Conservation (phyloP, 92 coral and sea anemone species). For the Siderastrea siderea region DNA sequence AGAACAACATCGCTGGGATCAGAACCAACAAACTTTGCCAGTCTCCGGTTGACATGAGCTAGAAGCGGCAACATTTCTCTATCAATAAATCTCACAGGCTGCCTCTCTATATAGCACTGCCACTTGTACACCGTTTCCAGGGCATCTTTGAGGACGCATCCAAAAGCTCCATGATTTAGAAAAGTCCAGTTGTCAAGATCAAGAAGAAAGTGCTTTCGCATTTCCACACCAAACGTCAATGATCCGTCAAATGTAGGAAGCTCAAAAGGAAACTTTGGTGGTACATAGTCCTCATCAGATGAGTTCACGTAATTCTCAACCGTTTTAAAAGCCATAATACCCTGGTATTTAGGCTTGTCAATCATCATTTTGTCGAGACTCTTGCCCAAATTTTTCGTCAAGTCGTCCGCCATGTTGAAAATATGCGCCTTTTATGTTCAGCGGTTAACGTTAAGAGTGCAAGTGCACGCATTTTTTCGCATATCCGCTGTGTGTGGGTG, state of each 20-base stretch:
- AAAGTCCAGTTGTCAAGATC: constrained; percentile 75
- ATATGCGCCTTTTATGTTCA: not conserved
- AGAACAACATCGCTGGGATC: constrained; percentile 76
- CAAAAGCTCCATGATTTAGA: constrained; percentile 83
- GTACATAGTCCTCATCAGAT: constrained; percentile 55
- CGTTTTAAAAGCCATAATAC: constrained; percentile 63
- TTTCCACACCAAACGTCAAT: constrained; percentile 50
- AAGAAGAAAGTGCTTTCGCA: constrained; percentile 61
- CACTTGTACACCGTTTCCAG: constrained; percentile 66
- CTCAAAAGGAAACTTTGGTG: constrained; percentile 66
- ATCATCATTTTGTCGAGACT: constrained; percentile 13
- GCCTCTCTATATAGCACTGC: constrained; percentile 69
- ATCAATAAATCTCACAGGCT: constrained; percentile 73
- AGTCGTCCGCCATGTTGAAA: constrained; percentile 61
- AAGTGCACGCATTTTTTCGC: not conserved
- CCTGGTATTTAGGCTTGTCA: constrained; percentile 29
- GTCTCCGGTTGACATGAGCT: constrained; percentile 66
- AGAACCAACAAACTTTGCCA: constrained; percentile 77
- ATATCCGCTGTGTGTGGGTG: constrained; percentile 2
- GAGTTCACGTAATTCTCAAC: constrained; percentile 48
- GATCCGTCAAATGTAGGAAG: constrained; percentile 49
- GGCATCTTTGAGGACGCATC: constrained; percentile 66
- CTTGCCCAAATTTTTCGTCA: not conserved
- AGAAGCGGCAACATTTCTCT: constrained; percentile 66
- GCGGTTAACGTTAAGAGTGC: not conserved